phyloP scores from a whole-genome alignment of 2,797 vertebrate species.

The Paedocypris micromegethes region DNA sequence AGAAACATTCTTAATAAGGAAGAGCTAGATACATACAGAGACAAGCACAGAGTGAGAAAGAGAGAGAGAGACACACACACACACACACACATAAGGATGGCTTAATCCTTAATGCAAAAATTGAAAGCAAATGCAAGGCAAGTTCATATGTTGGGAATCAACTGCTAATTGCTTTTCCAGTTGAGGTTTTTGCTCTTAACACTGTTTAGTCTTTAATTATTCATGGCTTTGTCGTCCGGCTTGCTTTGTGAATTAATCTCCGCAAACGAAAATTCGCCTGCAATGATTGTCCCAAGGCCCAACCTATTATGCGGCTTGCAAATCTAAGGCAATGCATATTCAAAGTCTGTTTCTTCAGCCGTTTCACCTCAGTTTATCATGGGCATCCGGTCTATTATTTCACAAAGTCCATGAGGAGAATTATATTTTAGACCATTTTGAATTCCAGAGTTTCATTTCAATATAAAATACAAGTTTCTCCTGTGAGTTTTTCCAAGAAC shows the following conservation, averaged over 20 bases:
- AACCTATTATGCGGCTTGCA: constrained; percentile 26
- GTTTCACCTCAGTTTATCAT: constrained; percentile 6
- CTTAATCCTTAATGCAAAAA: constrained; percentile 11
- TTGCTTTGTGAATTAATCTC: constrained; percentile 54
- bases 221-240: constrained; percentile 44
- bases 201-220: constrained; percentile 46
- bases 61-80: neutral
- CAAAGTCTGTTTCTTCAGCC: constrained; percentile 20
- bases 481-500: no score
- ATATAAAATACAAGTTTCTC: no score
- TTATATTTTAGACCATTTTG: no score
- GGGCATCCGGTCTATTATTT: neutral
- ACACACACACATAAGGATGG: neutral
- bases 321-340: constrained; percentile 32
- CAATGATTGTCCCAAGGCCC: constrained; percentile 30
- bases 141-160: constrained; percentile 63
- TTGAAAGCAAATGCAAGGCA: constrained; percentile 55
- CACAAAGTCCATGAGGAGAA: no score
- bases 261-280: constrained; percentile 43
- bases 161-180: constrained; percentile 65
- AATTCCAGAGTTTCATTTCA: no score
- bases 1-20: no score
- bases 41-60: no score
- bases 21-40: no score
- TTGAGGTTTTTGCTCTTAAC: constrained; percentile 59